Base-by-base conservation (phyloP, 2,888 invertebrate genomes). In the Sinelater perroti region DNA sequence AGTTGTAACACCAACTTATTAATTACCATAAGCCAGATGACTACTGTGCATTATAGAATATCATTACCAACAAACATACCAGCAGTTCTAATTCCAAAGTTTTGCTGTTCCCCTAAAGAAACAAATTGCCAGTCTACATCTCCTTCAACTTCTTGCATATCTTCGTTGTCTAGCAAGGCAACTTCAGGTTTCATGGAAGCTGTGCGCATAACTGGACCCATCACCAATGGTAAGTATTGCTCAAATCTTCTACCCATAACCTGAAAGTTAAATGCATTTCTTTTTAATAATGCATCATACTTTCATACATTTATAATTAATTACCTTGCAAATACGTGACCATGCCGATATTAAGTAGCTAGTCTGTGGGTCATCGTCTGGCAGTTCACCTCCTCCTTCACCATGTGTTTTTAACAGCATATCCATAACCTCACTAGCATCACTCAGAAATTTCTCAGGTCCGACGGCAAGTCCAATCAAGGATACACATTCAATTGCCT, bases 401-500 rank as follows among this genome's bases (percentile, higher is more conserved):
- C 90, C 87, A 75, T 97, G 95, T 0, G 95, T 93, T 78, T 93
- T 92, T 63, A 98, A 77, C 49, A 98, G 80, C 80, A 97, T 85
- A 70, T 95, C 91, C 97, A 98, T 98, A 10, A 98, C 91, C 76
- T 96, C 95, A 50, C 90, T 91, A 0, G 97, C 97, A 78, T 98
- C 97, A 2, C 83, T 78, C 76, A 91, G 87, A 78, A 97, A 97
- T 82, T 91, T 91, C 59, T 90, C 90, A 24, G 87, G 83, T 2
- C 91, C 91, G 14, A 91, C 91, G 21, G 91, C 91, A 67, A 91
- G 78, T 69, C 99, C 99, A 76, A 99, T 98, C 55, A 99, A 85
- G 74, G 97, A 97, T 64, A 99, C 95, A 75, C 99, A 99, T 79
- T 99, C 99, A 65, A 99, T 99, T 1, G 98, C 96, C 81, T 99